Evolutionary conservation across 2,113 vertebrate genomes (phyloP).

Genomic region (Cricetomys ansorgei): DNA sequence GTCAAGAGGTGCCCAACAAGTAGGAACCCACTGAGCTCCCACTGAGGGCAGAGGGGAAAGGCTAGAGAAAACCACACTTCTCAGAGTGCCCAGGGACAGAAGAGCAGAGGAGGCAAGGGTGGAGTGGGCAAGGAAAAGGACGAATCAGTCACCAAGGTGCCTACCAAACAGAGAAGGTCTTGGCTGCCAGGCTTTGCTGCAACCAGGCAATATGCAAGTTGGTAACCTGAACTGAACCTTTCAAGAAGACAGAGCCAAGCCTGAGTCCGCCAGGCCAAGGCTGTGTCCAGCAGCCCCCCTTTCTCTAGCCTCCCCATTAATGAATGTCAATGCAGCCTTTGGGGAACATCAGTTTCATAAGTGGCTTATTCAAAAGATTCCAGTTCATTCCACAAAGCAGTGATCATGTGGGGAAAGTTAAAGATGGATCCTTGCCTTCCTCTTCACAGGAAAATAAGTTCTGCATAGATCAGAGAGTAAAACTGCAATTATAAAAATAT

Average conservation of each 20-base stretch:
- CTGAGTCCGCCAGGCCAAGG: background rate
- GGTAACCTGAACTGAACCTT: background rate
- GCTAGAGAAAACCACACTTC: background rate
- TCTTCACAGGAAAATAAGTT: conserved; percentile 21
- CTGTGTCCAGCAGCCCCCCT: background rate
- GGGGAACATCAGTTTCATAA: background rate
- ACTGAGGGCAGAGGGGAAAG: background rate
- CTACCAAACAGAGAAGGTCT: background rate
- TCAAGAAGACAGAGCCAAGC: background rate
- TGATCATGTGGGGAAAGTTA: background rate
- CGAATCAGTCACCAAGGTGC: rapidly evolving
- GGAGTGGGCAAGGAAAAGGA: background rate
- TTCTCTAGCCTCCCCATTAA: background rate
- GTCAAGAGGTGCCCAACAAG: background rate
- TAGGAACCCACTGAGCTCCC: background rate
- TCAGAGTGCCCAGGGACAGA: background rate
- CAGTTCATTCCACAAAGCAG: background rate
- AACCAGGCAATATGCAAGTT: background rate
- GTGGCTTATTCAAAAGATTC: conserved; percentile 33
- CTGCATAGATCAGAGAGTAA: conserved; percentile 22
- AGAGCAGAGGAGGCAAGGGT: background rate
- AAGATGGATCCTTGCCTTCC: conserved; percentile 1
- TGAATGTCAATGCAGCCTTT: background rate
- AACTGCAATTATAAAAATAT: conserved; percentile 4
- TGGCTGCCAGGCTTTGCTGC: no score